Evolutionary conservation across 2,113 vertebrate genomes (phyloP).

Genomic region (Urocynchramus pylzowi): DNA sequence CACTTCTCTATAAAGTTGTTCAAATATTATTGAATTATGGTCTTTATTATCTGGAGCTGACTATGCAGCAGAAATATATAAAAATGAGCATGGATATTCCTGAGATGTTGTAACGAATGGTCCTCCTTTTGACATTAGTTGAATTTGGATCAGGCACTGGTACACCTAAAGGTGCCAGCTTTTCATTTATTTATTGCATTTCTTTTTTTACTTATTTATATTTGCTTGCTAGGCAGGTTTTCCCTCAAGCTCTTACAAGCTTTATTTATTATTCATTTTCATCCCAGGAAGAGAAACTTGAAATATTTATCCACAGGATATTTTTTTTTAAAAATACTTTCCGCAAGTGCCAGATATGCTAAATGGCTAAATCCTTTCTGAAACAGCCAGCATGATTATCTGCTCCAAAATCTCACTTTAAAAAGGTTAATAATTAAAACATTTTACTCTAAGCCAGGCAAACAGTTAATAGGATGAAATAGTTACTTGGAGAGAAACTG

Average conservation of each 20-base stretch:
- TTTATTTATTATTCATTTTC: constrained; percentile 69
- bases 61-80: background rate
- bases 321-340: constrained; percentile 59
- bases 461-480: constrained; percentile 16
- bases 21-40: background rate
- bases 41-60: background rate
- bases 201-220: constrained; percentile 15
- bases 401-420: constrained; percentile 20
- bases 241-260: constrained; percentile 30
- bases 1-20: background rate
- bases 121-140: background rate
- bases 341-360: background rate
- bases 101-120: background rate
- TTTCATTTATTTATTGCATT: constrained; percentile 26
- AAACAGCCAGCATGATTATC: constrained; percentile 20
- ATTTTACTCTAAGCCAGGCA: constrained; percentile 2
- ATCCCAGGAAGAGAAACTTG: constrained; percentile 48
- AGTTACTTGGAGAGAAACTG: background rate
- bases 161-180: background rate
- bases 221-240: constrained; percentile 27
- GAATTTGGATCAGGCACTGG: background rate
- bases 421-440: constrained; percentile 57
- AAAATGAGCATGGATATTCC: background rate
- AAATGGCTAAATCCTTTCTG: constrained; percentile 36
- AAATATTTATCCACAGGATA: constrained; percentile 66